A percentile compares a stretch with the other conserved stretches of the same genome.
phyloP scores from a whole-genome alignment of 2,113 vertebrate genomes.

The Heliornis fulica region DNA sequence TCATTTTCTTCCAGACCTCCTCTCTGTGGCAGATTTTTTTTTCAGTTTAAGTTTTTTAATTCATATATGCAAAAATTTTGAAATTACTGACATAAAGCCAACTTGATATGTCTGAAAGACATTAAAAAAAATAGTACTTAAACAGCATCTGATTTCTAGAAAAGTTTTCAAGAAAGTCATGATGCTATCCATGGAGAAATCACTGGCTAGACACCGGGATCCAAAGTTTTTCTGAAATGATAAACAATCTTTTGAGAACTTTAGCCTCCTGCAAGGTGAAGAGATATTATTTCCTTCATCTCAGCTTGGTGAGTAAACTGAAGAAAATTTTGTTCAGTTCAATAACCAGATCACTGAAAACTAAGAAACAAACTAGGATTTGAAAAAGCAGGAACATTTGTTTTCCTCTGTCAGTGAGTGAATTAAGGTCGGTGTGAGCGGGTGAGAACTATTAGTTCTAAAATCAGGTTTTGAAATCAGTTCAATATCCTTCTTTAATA shows the following conservation, averaged over 20 bases:
- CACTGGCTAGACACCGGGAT: background rate
- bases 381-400: constrained; percentile 19
- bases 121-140: background rate
- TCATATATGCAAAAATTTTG: background rate
- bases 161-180: background rate
- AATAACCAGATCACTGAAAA: constrained; percentile 11
- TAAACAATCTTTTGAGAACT: background rate
- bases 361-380: constrained; percentile 21
- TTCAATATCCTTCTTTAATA: background rate
- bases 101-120: background rate
- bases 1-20: background rate
- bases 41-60: background rate
- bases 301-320: background rate
- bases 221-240: background rate
- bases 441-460: background rate
- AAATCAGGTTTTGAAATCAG: background rate
- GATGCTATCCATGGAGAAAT: background rate
- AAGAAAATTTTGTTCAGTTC: constrained; percentile 12
- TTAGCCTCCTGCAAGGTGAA: background rate
- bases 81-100: background rate
- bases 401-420: constrained; percentile 11
- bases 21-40: background rate
- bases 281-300: background rate
- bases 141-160: background rate
- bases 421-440: background rate